Conservation (phyloP, 2,797 vertebrate species). For the Schizothorax lantsangensis region DNA sequence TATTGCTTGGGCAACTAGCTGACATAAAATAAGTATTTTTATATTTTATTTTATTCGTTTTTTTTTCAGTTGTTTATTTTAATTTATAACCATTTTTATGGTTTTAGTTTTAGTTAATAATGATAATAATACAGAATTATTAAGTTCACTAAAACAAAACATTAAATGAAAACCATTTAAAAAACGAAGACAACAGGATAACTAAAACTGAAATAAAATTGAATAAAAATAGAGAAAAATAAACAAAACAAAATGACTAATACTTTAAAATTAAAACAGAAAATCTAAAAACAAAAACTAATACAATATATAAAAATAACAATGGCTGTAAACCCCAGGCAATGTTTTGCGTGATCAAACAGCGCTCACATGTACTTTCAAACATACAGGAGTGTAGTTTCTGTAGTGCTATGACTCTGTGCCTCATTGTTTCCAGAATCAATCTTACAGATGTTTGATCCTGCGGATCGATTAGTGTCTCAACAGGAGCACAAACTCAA, state of each 20-base stretch:
- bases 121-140: too few relatives aligned
- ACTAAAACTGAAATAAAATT: not conserved
- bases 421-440: slow-evolving; percentile 53
- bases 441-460: slow-evolving; percentile 61
- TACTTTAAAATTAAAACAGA: not conserved
- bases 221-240: not conserved
- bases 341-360: not conserved
- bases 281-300: not conserved
- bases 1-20: too few relatives aligned
- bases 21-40: not conserved
- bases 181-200: too few relatives aligned
- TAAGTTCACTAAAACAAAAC: too few relatives aligned
- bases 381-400: slow-evolving; percentile 45
- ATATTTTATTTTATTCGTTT: not conserved
- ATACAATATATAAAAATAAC: not conserved
- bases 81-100: not conserved
- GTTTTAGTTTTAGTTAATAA: not conserved
- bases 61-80: not conserved
- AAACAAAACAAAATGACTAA: not conserved
- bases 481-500: slow-evolving; percentile 52
- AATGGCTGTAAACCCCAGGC: not conserved
- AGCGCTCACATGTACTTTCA: too few relatives aligned
- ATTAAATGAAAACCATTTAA: too few relatives aligned
- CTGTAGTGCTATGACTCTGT: slow-evolving; percentile 26
- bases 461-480: slow-evolving; percentile 52